phyloP scores from a whole-genome alignment of 2,888 invertebrate genomes.

The Rhodophaea formosa region DNA sequence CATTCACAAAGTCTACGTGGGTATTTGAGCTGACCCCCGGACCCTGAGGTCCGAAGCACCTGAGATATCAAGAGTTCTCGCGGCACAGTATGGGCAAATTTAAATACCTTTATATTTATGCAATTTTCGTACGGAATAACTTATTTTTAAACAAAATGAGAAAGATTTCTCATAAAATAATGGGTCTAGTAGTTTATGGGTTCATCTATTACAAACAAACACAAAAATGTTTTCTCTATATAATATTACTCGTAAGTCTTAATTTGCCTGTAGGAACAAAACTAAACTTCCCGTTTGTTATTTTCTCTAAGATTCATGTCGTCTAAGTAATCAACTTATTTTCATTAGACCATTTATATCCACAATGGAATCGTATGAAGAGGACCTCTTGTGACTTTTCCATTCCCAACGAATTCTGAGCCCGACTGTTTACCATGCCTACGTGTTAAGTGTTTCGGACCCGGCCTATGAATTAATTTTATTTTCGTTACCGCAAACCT shows the following conservation, averaged over 20 bases:
- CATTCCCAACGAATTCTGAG: slow-evolving; percentile 43
- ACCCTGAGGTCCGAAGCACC: too few species aligned
- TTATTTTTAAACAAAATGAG: too few species aligned
- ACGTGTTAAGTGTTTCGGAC: slow-evolving; percentile 55
- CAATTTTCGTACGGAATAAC: too few species aligned
- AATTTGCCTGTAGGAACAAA: neutral
- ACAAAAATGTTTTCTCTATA: too few species aligned
- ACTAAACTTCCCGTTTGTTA: neutral
- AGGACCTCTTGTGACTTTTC: slow-evolving; percentile 45
- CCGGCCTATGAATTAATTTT: slow-evolving; percentile 53
- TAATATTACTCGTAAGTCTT: neutral
- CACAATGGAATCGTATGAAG: slow-evolving; percentile 51
- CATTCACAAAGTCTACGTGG: too few species aligned
- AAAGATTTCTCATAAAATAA: too few species aligned
- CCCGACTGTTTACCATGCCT: slow-evolving; percentile 50
- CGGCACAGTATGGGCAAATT: too few species aligned
- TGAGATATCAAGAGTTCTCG: too few species aligned
- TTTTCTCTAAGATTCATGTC: neutral
- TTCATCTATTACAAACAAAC: too few species aligned
- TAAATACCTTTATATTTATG: too few species aligned
- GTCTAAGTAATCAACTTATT: slow-evolving; percentile 38
- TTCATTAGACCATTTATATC: slow-evolving; percentile 58
- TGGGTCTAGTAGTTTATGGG: too few species aligned
- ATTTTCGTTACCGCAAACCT: slow-evolving; percentile 43
- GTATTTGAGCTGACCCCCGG: too few species aligned